These are phyloP conservation scores for Machimus rusticus DNA, from an alignment of 2,888 invertebrate species.

Conservation along the genomic window DNA sequence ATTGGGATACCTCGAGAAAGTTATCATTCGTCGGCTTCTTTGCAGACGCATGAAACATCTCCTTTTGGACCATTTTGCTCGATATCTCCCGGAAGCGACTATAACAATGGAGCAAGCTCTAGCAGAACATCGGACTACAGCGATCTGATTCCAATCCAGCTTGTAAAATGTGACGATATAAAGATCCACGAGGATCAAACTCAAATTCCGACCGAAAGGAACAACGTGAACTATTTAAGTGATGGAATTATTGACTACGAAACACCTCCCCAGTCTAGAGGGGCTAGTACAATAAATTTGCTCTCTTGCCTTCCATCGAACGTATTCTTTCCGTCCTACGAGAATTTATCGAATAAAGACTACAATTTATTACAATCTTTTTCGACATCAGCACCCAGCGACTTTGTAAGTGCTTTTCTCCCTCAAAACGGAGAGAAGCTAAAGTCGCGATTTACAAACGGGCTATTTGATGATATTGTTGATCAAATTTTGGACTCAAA, in stretches of 20 bases:
- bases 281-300: slow-evolving; percentile 38
- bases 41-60: neutral
- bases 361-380: neutral
- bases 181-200: slow-evolving; percentile 61
- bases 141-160: slow-evolving; percentile 51
- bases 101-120: neutral
- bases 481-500: slow-evolving; percentile 55
- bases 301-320: slow-evolving; percentile 42
- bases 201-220: neutral
- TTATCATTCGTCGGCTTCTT: neutral
- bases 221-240: slow-evolving; percentile 7
- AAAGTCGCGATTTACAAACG: slow-evolving; percentile 53
- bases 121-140: slow-evolving; percentile 3
- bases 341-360: neutral
- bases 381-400: slow-evolving; percentile 49
- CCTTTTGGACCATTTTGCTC: neutral
- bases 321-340: slow-evolving; percentile 31
- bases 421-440: slow-evolving; percentile 59
- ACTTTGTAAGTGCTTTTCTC: slow-evolving; percentile 57
- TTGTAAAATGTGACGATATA: slow-evolving; percentile 62
- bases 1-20: slow-evolving; percentile 59
- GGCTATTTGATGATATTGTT: slow-evolving; percentile 57
- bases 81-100: neutral
- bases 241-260: slow-evolving; percentile 38
- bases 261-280: slow-evolving; percentile 34